Evolutionary conservation across 2,888 invertebrate species (phyloP), one percentile per base, ranked within the genome.

Genomic region (Anoncus sp.): DNA sequence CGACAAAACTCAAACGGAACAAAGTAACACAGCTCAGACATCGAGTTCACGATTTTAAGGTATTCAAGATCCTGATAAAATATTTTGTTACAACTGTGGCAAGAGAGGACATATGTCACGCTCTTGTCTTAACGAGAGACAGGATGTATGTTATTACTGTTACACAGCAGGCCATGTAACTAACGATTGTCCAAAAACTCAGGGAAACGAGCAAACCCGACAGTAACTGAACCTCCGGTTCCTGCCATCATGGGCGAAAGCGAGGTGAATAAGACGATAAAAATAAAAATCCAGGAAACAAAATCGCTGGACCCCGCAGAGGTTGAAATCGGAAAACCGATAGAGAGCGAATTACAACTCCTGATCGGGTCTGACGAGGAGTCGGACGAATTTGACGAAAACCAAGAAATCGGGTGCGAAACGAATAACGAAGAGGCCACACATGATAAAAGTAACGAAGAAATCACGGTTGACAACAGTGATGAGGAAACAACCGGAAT

Each of bases 191-290:
- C 57, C 71, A 14, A 59, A 55, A 20, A 31, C 5, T 16, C 62
- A 69, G 79, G 79, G 79, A 74, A 77, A 79, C 73, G 70, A 59
- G 38, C 35, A 73, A 45, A n/a, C 66, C 76, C 73, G 47, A 14
- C 77, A 75, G 67, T 57, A 31, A 63, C 57, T n/a, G 22, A 47
- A 14, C 71, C 77, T 77, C 75, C 16, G 38, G 51, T 65, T 24
- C 35, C 65, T 65, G 65, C 38, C 51, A 51, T 5, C 3, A 14
- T 12, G 65, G 49, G 65, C 65, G 20, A 12, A 38, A 65, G 9
- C 22, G 65, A 51, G 65, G 65, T 12, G 1, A 63, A 24, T n/a
- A 9, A 43, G 1, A 7, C 31, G 1, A 35, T 35, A 4, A 49
- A 51, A 51, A 0, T 49, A 24, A 51, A 38, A 51, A 51, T 51